phyloP scores from a whole-genome alignment of 1,140 invertebrate genomes.

The Hylyphantes graminicola region DNA sequence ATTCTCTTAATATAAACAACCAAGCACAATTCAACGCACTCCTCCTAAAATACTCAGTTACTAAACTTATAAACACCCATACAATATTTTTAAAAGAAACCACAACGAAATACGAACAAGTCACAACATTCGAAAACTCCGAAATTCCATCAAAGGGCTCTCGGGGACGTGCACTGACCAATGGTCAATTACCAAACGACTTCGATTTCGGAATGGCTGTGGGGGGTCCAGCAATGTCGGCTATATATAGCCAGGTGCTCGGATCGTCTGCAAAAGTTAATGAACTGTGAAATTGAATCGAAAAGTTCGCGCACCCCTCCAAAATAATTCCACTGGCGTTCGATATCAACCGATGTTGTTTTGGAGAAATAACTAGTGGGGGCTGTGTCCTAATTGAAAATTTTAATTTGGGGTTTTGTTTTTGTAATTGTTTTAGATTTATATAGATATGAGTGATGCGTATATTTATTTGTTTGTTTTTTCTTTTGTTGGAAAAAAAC shows the following conservation, averaged over 20 bases:
- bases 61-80: too few species aligned
- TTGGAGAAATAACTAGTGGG: neutral
- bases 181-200: constrained; percentile 11
- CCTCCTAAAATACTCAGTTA: too few species aligned
- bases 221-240: neutral
- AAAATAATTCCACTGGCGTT: constrained; percentile 29
- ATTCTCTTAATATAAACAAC: too few species aligned
- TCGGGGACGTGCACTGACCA: constrained; percentile 1
- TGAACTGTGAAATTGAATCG: constrained; percentile 60
- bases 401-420: neutral
- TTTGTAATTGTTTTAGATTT: neutral
- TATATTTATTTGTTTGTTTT: too few species aligned
- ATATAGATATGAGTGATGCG: too few species aligned
- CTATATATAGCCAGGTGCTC: constrained; percentile 56
- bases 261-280: constrained; percentile 19
- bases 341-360: constrained; percentile 43
- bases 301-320: neutral
- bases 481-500: too few species aligned
- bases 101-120: too few species aligned
- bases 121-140: too few species aligned
- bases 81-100: too few species aligned
- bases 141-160: neutral
- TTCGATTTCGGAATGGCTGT: neutral
- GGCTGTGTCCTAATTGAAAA: neutral
- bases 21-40: too few species aligned